Evolutionary conservation across 1,140 invertebrate genomes (phyloP).

Genomic region (Drosophila bocqueti): DNA sequence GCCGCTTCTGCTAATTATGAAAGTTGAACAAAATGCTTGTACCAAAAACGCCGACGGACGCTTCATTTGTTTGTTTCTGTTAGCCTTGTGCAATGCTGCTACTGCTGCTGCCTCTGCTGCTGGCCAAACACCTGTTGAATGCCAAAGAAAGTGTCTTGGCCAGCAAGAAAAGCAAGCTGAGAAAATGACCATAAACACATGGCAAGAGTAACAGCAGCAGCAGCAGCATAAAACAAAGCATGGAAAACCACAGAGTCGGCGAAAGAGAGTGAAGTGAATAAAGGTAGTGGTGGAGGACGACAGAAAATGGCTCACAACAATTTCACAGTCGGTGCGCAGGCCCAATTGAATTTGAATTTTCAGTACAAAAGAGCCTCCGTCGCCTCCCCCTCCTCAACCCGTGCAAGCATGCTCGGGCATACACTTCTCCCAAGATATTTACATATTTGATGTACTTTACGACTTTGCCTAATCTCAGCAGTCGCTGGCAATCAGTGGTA

Average conservation of each 20-base stretch:
- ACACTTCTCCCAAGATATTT: constrained; percentile 53
- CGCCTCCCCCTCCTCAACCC: neutral
- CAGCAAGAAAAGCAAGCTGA: constrained; percentile 46
- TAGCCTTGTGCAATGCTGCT: constrained; percentile 51
- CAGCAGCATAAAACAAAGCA: constrained; percentile 28
- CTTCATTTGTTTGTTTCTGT: constrained; percentile 50
- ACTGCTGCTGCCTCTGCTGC: constrained; percentile 3
- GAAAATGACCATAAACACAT: constrained; percentile 48
- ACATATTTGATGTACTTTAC: constrained; percentile 65
- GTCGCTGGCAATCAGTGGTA: constrained; percentile 18
- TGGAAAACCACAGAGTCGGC: constrained; percentile 34
- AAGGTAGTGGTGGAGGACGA: constrained; percentile 15
- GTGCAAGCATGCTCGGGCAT: constrained; percentile 26
- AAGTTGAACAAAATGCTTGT: constrained; percentile 50
- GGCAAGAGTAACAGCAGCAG: constrained; percentile 23
- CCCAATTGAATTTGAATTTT: constrained; percentile 33
- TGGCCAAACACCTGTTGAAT: constrained; percentile 57
- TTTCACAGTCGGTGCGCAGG: constrained; percentile 70
- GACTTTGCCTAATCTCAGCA: constrained; percentile 39
- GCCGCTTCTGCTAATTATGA: constrained; percentile 71
- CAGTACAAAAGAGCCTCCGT: constrained; percentile 17
- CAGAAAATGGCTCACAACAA: constrained; percentile 62
- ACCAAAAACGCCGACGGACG: constrained; percentile 31
- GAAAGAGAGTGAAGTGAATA: constrained; percentile 37
- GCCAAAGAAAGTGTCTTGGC: constrained; percentile 53